Base-by-base conservation (phyloP, 2,888 invertebrate genomes). In the Phaedon cochleariae region DNA sequence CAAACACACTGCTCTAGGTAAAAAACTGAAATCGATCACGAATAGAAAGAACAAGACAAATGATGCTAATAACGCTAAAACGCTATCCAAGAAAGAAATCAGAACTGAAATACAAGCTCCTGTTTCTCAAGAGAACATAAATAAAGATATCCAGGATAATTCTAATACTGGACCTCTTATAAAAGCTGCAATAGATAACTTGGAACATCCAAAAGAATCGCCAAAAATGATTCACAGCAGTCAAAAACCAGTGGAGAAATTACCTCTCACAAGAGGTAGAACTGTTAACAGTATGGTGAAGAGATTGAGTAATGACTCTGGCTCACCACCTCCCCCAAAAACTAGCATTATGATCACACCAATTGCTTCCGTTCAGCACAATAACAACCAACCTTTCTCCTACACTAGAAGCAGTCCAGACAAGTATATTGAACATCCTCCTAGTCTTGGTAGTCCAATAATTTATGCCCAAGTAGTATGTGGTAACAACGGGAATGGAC, bases 321-420 rank as follows among this genome's bases (percentile, higher is more conserved):
- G 88, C 55, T 88, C 90, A 9, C 87, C 90, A 0, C 89, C 91
- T 1, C 89, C 88, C 75, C 82, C 87, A 31, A 88, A 88, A 77
- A 82, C 84, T 21, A 84, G 83, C 46, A 75, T 82, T 20, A 84
- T 90, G 80, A 86, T 90, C 61, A 85, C 88, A 17, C 88, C 90
- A 22, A 84, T 87, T 55, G 84, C 85, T 3, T 87, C 88, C 70
- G 87, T 89, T 48, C 88, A 87, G 22, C 88, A 88, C 71, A 92
- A 92, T 78, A 88, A 88, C 72, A 92, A 92, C 78, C 89, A 92
- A 78, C 94, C 93, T 29, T 94, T 94, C 82, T 94, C 94, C 0
- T 94, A 94, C 75, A 91, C 91, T 2, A 87, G 88, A 76, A 85
- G 86, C 31, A 88, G 87, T 79, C 83, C 82, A 0, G 83, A 83